Base-by-base conservation (phyloP, 2,113 vertebrate species). In the Uria aalge region DNA sequence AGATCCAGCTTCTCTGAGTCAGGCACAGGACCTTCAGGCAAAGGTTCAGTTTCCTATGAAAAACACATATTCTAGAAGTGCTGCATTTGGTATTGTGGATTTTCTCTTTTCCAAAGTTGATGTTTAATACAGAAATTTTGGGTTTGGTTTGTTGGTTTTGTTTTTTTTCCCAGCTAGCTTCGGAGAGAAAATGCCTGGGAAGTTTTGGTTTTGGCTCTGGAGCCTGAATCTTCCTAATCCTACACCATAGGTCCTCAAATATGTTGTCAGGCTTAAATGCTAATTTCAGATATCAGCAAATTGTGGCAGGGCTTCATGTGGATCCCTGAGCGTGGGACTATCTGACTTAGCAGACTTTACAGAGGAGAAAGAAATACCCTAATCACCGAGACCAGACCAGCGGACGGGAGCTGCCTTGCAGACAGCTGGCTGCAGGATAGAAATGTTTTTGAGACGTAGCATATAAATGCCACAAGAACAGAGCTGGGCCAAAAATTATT, bases 241-340 rank as follows among this genome's bases (percentile, higher is more conserved):
- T 72, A 68, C 12, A 63, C 50, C 29, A 89, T 56, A 89, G n/a
- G 57, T 85, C 73, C 52, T 72, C 30, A 52, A 91, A 75, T 48
- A 88, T 17, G 14, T 55, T 87, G 69, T 88, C 77, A 88, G 47
- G 74, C 71, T 94, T 94, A 82, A 94, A 91, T 36, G 36, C 48
- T 92, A 87, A 93, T 93, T 96, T 87, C 34, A 82, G 84, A 91
- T 43, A 87, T 24, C 74, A 93, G 66, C 22, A 91, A 93, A 82
- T 56, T 90, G 64, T 83, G 45, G 5, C 45, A 88, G 45, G 11
- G 29, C 55, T 67, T 84, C 38, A 59, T 43, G 40, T 60, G 87
- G 43, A 89, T 92, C 41, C 89, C 60, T 55, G n/a, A 92, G 79
- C 0, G 0, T 67, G 12, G 63, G 64, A 47, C 87, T 95, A 43